Evolutionary conservation across 2,113 vertebrate species (phyloP), one percentile per base, ranked within the genome.

Genomic region (Campylorhamphus procurvoides): DNA sequence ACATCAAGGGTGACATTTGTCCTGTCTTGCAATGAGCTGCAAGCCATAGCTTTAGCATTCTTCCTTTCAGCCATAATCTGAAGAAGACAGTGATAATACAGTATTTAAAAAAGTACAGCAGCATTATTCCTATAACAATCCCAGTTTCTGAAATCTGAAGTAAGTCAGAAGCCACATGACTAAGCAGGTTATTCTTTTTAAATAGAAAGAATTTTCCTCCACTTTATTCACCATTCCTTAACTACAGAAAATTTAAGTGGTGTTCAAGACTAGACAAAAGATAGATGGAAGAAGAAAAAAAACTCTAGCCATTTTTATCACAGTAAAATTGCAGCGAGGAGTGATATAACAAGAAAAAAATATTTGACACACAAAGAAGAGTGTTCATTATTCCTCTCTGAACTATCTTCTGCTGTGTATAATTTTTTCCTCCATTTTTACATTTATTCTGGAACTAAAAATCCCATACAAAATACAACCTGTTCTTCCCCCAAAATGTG

Each of bases 1-100:
- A 99, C 98, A 49, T 99, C 99, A 3, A 99, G 98, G 85, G 98
- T 98, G 78, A 98, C 90, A 8, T 96, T 97, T 59, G 97, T 83
- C 94, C 98, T 97, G 10, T 98, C 98, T 83, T 99, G 99, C 83
- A 98, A 97, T 6, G 99, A 98, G 95, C 98, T 98, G 97, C 99
- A 98, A 95, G 98, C 99, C 97, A 98, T 98, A 96, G 99, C 98
- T 97, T 99, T 99, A 97, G 98, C 98, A 96, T 98, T 99, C 98
- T 99, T 99, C 97, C 99, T 98, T 95, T 99, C 99, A 11, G 99
- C 99, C 99, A 99, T 99, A 98, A 99, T 99, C 99, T 99, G 95
- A 58, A 60, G 74, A 75, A 28, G 28, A 95, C 0, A 66, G 53
- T 33, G n/a, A 90, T 44, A 84, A 77, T 5, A 29, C 1, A 74